phyloP scores from a whole-genome alignment of 2,113 vertebrate species.

The Cottus gobio region DNA sequence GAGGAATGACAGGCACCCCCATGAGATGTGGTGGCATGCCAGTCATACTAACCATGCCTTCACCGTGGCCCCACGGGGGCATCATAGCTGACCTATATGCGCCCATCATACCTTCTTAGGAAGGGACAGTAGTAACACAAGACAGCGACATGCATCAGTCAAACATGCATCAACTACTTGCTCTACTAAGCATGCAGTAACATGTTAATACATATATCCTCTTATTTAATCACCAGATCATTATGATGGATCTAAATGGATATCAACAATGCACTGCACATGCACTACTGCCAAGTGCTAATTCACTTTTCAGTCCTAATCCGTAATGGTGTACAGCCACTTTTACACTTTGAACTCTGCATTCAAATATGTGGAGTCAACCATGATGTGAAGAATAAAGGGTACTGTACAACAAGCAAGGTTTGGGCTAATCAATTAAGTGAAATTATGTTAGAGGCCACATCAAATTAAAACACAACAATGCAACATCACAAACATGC shows the following conservation, averaged over 20 bases:
- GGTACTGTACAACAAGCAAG: conserved; percentile 34
- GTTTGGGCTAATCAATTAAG: conserved; percentile 1
- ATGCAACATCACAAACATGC: conserved; percentile 33
- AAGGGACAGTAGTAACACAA: conserved; percentile 81
- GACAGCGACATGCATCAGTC: conserved; percentile 95
- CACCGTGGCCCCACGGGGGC: conserved; percentile 89
- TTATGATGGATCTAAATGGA: conserved; percentile 10
- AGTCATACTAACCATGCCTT: conserved; percentile 96
- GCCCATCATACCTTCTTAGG: conserved; percentile 93
- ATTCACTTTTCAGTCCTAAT: background rate
- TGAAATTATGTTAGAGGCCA: conserved; percentile 29
- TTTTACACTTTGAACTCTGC: background rate
- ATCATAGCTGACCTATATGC: conserved; percentile 92
- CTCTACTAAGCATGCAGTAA: conserved; percentile 54
- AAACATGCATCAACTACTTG: conserved; percentile 81
- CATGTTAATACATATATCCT: conserved; percentile 24
- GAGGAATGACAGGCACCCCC: conserved; percentile 89
- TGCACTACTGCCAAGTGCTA: conserved; percentile 40
- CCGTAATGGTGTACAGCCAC: conserved; percentile 31
- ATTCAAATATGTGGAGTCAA: background rate
- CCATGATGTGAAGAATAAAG: background rate
- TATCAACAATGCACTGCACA: conserved; percentile 11
- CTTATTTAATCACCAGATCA: background rate
- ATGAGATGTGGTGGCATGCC: conserved; percentile 94
- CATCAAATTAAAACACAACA: conserved; percentile 4